Base-by-base conservation (phyloP, 2,797 vertebrate genomes). In the Neomorphus geoffroyi region DNA sequence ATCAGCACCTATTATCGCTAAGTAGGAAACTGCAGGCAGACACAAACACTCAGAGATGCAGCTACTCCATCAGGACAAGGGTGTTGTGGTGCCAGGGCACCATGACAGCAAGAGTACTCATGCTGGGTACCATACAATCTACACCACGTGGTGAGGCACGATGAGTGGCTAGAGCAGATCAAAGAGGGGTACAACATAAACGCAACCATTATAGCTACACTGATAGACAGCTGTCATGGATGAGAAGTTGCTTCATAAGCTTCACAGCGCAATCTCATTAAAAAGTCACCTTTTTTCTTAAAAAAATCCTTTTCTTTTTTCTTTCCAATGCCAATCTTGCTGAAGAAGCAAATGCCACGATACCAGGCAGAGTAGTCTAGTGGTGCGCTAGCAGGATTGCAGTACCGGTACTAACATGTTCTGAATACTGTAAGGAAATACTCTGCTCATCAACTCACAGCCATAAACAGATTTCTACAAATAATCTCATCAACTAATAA, bases 121-220 rank as follows among this genome's bases (percentile, higher is more conserved):
- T 2, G 2, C 8, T 2, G 1, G 41, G 45, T 16, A 16, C 41
- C 28, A 0, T 0, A 7, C 0, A 6, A 71, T 35, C 54, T 18
- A 5, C 30, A 23, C 32, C 4, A 0, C 10, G 0, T 2, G 39
- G 33, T 15, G 45, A 71, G 23, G 30, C 45, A 48, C 7, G 1
- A 5, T 2, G 35, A 43, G 37, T 16, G 37, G 21, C 0, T 66
- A 72, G 56, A 79, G 45, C 54, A 69, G 32, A 46, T 27, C n/a
- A 53, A 35, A 86, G 23, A 41, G 14, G 24, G 17, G 16, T 17
- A 43, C 28, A 16, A 43, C 1, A 1, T 23, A 62, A 88, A 43
- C 10, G 8, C 30, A 92, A 9, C 33, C 75, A 13, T 43, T 51
- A 3, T 10, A 24, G 9, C 13, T 43, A 3, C 14, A 57, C 22